Evolutionary conservation across 1,140 invertebrate species (phyloP), one percentile per base, ranked within the genome.

Genomic region (Parasteatoda tepidariorum): DNA sequence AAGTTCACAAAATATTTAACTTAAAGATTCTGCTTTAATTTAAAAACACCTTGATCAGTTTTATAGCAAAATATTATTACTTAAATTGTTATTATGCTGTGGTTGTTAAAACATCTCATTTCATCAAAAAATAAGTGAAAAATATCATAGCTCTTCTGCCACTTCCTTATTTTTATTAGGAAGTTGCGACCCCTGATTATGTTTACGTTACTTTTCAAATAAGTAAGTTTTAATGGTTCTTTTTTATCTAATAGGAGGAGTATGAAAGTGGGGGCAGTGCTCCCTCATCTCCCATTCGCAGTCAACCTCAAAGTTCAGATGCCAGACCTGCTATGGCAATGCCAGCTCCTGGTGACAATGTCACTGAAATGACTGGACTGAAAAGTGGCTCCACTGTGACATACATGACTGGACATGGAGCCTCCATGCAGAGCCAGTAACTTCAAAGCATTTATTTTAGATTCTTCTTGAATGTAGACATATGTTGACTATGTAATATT

Each of bases 331-430:
- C 48, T 22, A 81, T 81, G 78, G 22, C 71, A 38, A 41, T 54
- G 31, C 78, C 78, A 18, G 26, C 67, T 2, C 48, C 66, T 59
- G 78, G 66, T 18, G 66, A 70, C 18, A 81, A 70, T 62, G 66
- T 64, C 6, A 81, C 64, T 3, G 78, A 81, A 31, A 81, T 70
- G 66, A 81, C 78, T 18, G 78, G 78, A 81, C 78, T 81, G 18
- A 81, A 81, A 81, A 81, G 64, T 81, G 78, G 41, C 57, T 66
- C 68, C 66, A 81, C 78, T 70, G 78, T 70, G 2, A 81, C 66
- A 28, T 81, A 81, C 78, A 81, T 81, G 78, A 81, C 78, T 26
- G 75, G 64, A 18, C 75, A 79, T 15, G 78, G 66, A 13, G 54
- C 31, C 48, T 68, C 78, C 3, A 26, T 64, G 30, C 62, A 78